These are phyloP conservation scores for Trichopria drosophilae DNA, from an alignment of 2,888 invertebrate genomes.

Conservation along the genomic window DNA sequence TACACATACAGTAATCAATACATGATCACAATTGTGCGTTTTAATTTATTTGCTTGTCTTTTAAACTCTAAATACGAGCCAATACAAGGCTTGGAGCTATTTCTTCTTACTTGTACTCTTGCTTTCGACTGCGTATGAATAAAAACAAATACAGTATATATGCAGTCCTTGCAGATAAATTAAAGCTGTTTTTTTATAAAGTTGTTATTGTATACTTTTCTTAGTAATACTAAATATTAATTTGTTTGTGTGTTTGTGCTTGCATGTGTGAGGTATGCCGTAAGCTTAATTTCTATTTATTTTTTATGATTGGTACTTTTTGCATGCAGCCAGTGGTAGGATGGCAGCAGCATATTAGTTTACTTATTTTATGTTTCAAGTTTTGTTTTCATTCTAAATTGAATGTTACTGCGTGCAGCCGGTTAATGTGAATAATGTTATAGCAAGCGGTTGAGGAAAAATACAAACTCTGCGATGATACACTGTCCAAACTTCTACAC, in stretches of 20 bases:
- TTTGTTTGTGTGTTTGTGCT: constrained; percentile 55
- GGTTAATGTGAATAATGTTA: constrained; percentile 51
- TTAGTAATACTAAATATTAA: constrained; percentile 39
- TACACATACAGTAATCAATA: no score
- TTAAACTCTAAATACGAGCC: no score
- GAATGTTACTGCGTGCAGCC: no score
- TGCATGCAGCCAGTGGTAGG: constrained; percentile 49
- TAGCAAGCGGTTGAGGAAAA: constrained; percentile 96
- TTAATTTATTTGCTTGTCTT: constrained; percentile 54
- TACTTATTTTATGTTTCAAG: constrained; percentile 9
- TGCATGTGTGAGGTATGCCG: constrained; percentile 56
- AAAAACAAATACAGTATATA: constrained; percentile 42
- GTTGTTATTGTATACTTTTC: constrained; percentile 44
- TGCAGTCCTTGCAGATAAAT: constrained; percentile 54
- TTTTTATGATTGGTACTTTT: constrained; percentile 30
- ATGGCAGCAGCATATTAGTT: constrained; percentile 38
- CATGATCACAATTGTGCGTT: constrained; percentile 48
- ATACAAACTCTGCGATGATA: constrained; percentile 88
- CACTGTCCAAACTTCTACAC: constrained; percentile 78
- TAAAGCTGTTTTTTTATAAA: constrained; percentile 45
- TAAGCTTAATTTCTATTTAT: constrained; percentile 46
- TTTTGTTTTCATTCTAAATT: constrained; percentile 17
- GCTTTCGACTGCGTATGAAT: constrained; percentile 46
- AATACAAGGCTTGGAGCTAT: constrained; percentile 41
- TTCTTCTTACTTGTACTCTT: constrained; percentile 37